A percentile compares a stretch with the other conserved stretches of the same genome.
phyloP scores from a whole-genome alignment of 92 coral and sea anemone genomes.

The Porites rus region DNA sequence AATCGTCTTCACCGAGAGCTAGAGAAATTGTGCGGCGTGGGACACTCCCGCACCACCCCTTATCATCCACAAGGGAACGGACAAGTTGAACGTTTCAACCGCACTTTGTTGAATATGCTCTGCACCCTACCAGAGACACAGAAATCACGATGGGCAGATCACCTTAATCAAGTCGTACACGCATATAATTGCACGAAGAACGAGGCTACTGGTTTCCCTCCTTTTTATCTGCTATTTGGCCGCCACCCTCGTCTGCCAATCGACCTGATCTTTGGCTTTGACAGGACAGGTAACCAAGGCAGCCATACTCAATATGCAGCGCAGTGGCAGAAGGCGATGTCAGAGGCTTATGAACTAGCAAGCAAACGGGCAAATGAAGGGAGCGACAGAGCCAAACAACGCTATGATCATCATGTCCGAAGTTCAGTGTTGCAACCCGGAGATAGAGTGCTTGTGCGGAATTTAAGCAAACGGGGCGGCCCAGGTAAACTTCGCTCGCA shows the following conservation, averaged over 20 bases:
- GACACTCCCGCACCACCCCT: conserved; percentile 54
- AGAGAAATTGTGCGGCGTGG: conserved; percentile 54
- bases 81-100: conserved; percentile 52
- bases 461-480: conserved; percentile 57
- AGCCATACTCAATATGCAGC: conserved; percentile 15
- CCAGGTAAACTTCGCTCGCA: conserved; percentile 44
- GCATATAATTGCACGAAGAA: conserved; percentile 58
- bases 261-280: conserved; percentile 36
- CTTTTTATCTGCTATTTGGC: conserved; percentile 42
- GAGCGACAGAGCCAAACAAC: conserved; percentile 30
- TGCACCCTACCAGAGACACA: conserved; percentile 63
- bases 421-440: conserved; percentile 57
- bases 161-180: conserved; percentile 54
- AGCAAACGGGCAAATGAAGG: background rate
- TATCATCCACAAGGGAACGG: conserved; percentile 66
- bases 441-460: conserved; percentile 66
- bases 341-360: conserved; percentile 24
- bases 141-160: conserved; percentile 59
- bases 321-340: conserved; percentile 28
- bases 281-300: background rate
- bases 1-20: conserved; percentile 44
- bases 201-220: conserved; percentile 51
- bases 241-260: conserved; percentile 42
- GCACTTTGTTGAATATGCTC: conserved; percentile 53
- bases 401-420: conserved; percentile 50